Percentiles rank a stretch among this genome's conserved stretches.
These are phyloP conservation scores for Leptocoma aspasia DNA, from an alignment of 2,113 vertebrate species.

Conservation along the genomic window DNA sequence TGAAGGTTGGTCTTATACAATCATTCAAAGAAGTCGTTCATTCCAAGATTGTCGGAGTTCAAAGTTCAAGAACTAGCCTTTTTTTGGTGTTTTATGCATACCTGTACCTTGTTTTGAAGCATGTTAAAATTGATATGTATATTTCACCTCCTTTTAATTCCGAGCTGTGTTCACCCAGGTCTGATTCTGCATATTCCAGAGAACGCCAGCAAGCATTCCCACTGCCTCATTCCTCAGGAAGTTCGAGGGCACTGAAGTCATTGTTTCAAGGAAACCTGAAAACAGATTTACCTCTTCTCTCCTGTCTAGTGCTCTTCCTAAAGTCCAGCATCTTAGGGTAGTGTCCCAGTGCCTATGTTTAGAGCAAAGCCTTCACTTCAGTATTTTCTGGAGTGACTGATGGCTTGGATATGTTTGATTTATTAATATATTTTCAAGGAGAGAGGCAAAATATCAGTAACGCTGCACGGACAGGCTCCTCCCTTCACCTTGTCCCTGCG, in stretches of 20 bases:
- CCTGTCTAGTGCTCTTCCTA: neutral
- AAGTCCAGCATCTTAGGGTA: too few relatives aligned
- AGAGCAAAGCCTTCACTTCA: neutral
- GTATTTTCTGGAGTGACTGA: neutral
- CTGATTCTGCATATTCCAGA: neutral
- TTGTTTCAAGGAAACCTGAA: neutral
- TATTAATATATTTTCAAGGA: neutral
- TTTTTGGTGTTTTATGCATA: neutral
- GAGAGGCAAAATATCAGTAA: neutral
- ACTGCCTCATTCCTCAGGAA: neutral
- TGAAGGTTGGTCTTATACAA: neutral
- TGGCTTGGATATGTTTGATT: neutral
- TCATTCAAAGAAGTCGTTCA: neutral
- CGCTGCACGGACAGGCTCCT: neutral
- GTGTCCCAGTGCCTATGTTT: neutral
- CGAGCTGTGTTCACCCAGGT: neutral
- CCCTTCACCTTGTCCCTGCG: neutral
- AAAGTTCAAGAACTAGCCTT: neutral
- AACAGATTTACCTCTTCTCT: neutral
- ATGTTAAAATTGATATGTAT: neutral
- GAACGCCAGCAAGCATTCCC: neutral
- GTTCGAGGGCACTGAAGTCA: accelerated
- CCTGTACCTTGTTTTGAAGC: neutral
- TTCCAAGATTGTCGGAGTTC: neutral
- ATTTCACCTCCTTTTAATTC: neutral